phyloP scores from a whole-genome alignment of 2,113 vertebrate species.

The Brachyistius frenatus region DNA sequence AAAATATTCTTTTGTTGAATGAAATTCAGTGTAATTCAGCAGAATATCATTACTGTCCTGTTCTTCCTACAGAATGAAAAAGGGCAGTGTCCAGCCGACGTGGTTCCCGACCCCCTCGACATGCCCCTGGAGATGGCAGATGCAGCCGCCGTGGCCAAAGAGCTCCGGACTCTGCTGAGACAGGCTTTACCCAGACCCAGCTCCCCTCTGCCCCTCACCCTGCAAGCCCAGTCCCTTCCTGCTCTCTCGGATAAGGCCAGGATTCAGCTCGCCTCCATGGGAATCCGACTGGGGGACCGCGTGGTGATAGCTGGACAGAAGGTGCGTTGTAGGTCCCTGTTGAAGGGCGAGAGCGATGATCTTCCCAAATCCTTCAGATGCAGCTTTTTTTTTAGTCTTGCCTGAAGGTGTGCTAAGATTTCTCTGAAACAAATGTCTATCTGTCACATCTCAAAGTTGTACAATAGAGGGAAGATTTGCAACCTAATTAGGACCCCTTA shows the following conservation, averaged over 20 bases:
- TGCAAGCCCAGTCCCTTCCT: constrained; percentile 75
- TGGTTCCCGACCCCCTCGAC: constrained; percentile 94
- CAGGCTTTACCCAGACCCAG: constrained; percentile 86
- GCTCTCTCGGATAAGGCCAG: constrained; percentile 83
- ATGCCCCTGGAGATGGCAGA: constrained; percentile 97
- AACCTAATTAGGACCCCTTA: constrained; percentile 8
- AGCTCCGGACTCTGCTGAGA: constrained; percentile 88
- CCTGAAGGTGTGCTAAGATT: background rate
- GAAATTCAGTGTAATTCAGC: background rate
- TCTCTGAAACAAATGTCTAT: background rate
- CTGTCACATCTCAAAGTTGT: constrained; percentile 10
- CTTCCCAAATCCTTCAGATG: background rate
- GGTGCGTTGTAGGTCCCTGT: constrained; percentile 80
- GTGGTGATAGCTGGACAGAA: constrained; percentile 98
- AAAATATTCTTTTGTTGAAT: background rate
- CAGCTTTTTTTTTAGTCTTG: background rate
- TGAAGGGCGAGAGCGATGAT: constrained; percentile 1
- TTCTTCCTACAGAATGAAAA: constrained; percentile 88
- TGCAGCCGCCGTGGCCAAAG: constrained; percentile 91
- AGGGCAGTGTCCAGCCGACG: constrained; percentile 91
- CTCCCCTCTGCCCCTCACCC: constrained; percentile 80
- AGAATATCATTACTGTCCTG: background rate
- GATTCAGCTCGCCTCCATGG: constrained; percentile 86
- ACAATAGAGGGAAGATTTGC: constrained; percentile 7
- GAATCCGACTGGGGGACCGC: constrained; percentile 91